These are phyloP conservation scores for Neodiprion pinetum DNA, from an alignment of 1,140 invertebrate species.

Conservation along the genomic window DNA sequence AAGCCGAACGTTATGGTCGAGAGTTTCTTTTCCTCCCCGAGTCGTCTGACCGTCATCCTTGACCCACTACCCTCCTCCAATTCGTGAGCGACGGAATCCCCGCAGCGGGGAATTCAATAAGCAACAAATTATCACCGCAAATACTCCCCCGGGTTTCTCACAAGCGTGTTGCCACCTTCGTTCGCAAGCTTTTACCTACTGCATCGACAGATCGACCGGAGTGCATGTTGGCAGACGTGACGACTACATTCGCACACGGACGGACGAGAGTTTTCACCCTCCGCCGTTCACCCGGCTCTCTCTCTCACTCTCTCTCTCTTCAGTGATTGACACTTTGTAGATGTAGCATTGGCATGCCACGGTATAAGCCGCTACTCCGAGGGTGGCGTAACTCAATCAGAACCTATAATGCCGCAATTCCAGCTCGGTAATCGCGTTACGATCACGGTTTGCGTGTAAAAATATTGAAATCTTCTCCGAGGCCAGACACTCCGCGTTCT, in stretches of 20 bases:
- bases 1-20: too few relatives aligned
- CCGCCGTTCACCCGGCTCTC: slow-evolving; percentile 13
- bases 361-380: slow-evolving; percentile 41
- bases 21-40: not conserved
- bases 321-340: slow-evolving; percentile 59
- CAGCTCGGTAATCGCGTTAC: slow-evolving; percentile 59
- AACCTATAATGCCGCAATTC: slow-evolving; percentile 61
- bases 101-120: slow-evolving; percentile 41
- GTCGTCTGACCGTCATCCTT: slow-evolving; percentile 20
- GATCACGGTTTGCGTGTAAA: slow-evolving; percentile 31
- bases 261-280: too few relatives aligned
- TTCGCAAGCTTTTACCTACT: too few relatives aligned
- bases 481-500: slow-evolving; percentile 17
- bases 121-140: slow-evolving; percentile 41
- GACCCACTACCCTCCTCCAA: slow-evolving; percentile 32
- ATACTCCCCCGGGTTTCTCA: slow-evolving; percentile 32
- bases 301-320: slow-evolving; percentile 32
- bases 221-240: too few relatives aligned
- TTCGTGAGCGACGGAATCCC: not conserved
- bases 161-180: too few relatives aligned
- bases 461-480: slow-evolving; percentile 38
- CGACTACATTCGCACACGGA: too few relatives aligned
- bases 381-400: slow-evolving; percentile 55
- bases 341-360: slow-evolving; percentile 44
- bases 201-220: too few relatives aligned